Evolutionary conservation across 2,888 invertebrate genomes (phyloP).

Genomic region (Apodemia zela): DNA sequence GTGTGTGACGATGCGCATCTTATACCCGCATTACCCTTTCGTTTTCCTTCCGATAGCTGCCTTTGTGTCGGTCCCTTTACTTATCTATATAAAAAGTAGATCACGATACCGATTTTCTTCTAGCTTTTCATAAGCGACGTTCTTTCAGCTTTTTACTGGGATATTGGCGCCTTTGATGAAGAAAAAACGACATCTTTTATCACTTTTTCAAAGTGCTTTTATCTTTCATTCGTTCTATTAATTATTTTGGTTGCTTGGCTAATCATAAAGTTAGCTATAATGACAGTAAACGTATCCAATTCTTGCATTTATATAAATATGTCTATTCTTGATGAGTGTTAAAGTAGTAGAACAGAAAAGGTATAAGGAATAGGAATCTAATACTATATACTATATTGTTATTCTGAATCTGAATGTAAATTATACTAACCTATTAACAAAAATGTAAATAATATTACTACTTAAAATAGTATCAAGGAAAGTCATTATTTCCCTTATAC

Average conservation of each 20-base stretch:
- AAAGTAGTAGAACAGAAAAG: too few species aligned
- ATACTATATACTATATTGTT: too few species aligned
- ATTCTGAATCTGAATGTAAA: too few species aligned
- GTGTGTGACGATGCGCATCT: constrained; percentile 80
- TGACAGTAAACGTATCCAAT: too few species aligned
- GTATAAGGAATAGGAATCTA: too few species aligned
- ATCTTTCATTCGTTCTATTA: background rate
- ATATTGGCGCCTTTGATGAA: constrained; percentile 36
- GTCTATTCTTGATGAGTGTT: too few species aligned
- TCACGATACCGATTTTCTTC: constrained; percentile 69
- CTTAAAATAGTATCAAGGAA: too few species aligned
- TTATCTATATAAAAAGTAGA: constrained; percentile 61
- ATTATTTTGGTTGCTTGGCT: background rate
- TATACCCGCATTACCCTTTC: constrained; percentile 80
- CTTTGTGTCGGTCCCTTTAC: constrained; percentile 64
- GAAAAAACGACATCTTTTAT: background rate
- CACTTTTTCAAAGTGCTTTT: background rate
- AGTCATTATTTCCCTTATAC: too few species aligned
- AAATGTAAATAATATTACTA: too few species aligned
- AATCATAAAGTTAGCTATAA: too few species aligned
- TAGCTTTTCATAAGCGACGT: constrained; percentile 36
- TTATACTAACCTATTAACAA: too few species aligned
- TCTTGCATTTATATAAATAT: too few species aligned
- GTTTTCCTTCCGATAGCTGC: constrained; percentile 78
- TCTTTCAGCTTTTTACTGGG: constrained; percentile 34